These are phyloP conservation scores for Cylloceria caligata DNA, from an alignment of 2,888 invertebrate species.

Conservation along the genomic window DNA sequence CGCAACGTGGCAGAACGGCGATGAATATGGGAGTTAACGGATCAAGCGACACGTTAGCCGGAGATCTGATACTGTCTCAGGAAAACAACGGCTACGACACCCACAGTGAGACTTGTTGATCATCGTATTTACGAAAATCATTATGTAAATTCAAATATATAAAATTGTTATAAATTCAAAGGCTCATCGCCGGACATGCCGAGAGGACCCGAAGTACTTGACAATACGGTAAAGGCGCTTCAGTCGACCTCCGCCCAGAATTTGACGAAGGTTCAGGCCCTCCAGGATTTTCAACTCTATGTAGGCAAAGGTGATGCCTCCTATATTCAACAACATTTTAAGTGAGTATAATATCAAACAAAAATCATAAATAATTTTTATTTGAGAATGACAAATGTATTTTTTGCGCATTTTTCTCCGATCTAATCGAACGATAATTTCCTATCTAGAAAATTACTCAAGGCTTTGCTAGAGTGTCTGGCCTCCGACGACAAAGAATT, in stretches of 20 bases:
- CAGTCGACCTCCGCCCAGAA: conserved; percentile 77
- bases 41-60: conserved; percentile 82
- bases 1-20: conserved; percentile 81
- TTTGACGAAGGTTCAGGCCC: conserved; percentile 77
- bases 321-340: conserved; percentile 81
- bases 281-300: conserved; percentile 82
- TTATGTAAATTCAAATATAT: background rate
- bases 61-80: conserved; percentile 82
- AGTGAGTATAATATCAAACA: background rate
- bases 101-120: conserved; percentile 75
- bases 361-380: background rate
- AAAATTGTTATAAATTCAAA: conserved; percentile 25
- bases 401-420: background rate
- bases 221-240: conserved; percentile 79
- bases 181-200: conserved; percentile 79
- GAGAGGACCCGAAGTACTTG: conserved; percentile 80
- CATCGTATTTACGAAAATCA: background rate
- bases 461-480: conserved; percentile 92
- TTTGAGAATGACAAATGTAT: background rate
- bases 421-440: background rate
- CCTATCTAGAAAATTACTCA: conserved; percentile 85
- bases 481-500: conserved; percentile 88
- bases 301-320: conserved; percentile 81
- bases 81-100: conserved; percentile 83
- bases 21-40: conserved; percentile 81